phyloP scores from a whole-genome alignment of 2,888 invertebrate species.

The Colletes collaris region DNA sequence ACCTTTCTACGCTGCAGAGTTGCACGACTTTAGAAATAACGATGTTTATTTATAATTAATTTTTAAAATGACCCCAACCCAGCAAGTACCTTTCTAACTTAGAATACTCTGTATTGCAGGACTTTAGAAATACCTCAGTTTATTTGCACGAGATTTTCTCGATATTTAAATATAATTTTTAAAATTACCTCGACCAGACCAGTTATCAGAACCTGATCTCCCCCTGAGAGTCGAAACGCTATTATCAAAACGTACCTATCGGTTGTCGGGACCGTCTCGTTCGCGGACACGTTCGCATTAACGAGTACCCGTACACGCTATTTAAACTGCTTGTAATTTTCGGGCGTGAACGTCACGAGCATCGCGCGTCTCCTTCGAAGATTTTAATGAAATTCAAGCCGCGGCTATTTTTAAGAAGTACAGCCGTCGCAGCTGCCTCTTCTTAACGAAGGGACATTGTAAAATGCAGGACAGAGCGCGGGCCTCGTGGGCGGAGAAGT shows the following conservation, averaged over 20 bases:
- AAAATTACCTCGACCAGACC: too few relatives aligned
- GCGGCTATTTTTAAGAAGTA: constrained; percentile 55
- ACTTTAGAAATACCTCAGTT: too few relatives aligned
- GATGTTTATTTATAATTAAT: too few relatives aligned
- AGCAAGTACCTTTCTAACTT: too few relatives aligned
- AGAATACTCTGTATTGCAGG: too few relatives aligned
- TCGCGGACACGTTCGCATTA: background rate
- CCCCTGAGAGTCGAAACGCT: background rate
- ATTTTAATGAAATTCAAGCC: constrained; percentile 66
- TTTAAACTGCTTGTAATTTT: background rate
- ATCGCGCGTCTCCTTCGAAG: background rate
- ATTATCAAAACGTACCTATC: background rate
- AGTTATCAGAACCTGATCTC: too few relatives aligned
- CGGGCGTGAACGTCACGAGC: background rate
- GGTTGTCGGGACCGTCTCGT: background rate
- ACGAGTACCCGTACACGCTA: background rate
- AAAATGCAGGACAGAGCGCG: constrained; percentile 70
- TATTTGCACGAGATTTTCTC: too few relatives aligned
- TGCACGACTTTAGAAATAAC: too few relatives aligned
- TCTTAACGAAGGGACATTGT: constrained; percentile 81
- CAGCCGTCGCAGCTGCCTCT: constrained; percentile 64
- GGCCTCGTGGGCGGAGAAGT: constrained; percentile 80
- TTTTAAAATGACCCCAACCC: too few relatives aligned
- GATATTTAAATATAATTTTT: too few relatives aligned
- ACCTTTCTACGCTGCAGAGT: too few relatives aligned